Conservation (phyloP, 2,797 vertebrate species). For the Dermochelys coriacea region DNA sequence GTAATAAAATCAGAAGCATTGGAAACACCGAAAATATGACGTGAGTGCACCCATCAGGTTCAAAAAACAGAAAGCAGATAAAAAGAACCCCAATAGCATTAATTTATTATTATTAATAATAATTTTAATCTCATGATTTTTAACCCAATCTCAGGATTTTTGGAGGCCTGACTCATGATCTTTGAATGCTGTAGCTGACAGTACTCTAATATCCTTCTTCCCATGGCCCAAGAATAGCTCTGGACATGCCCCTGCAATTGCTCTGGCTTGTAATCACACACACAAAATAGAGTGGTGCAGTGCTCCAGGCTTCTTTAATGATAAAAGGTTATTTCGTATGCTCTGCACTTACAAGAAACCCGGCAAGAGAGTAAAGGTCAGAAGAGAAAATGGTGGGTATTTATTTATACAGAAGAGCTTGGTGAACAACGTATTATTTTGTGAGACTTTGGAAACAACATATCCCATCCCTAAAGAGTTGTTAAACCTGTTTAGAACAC, state of each 20-base stretch:
- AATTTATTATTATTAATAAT: background rate
- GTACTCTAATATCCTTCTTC: slow-evolving; percentile 10
- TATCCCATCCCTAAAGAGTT: slow-evolving; percentile 55
- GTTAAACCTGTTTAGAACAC: slow-evolving; percentile 73
- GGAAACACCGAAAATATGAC: background rate
- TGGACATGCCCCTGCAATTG: background rate
- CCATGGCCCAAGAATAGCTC: background rate
- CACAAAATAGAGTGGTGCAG: fast-evolving
- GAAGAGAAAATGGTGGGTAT: slow-evolving; percentile 66
- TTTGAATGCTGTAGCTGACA: slow-evolving; percentile 12
- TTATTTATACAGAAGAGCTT: slow-evolving; percentile 73
- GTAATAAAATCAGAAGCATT: slow-evolving; percentile 1
- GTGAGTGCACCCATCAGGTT: background rate
- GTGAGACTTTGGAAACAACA: slow-evolving; percentile 70
- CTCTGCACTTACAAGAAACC: slow-evolving; percentile 73
- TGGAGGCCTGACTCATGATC: background rate
- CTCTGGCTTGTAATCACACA: fast-evolving
- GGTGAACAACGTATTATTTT: slow-evolving; percentile 53
- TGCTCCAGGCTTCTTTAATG: fast-evolving
- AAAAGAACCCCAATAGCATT: background rate
- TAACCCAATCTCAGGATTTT: fast-evolving
- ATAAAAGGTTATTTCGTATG: slow-evolving; percentile 24
- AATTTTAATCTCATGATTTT: fast-evolving
- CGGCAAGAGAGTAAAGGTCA: slow-evolving; percentile 74
- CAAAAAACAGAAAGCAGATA: background rate